These are phyloP conservation scores for Erebia palarica DNA, from an alignment of 2,888 invertebrate genomes.

Conservation along the genomic window DNA sequence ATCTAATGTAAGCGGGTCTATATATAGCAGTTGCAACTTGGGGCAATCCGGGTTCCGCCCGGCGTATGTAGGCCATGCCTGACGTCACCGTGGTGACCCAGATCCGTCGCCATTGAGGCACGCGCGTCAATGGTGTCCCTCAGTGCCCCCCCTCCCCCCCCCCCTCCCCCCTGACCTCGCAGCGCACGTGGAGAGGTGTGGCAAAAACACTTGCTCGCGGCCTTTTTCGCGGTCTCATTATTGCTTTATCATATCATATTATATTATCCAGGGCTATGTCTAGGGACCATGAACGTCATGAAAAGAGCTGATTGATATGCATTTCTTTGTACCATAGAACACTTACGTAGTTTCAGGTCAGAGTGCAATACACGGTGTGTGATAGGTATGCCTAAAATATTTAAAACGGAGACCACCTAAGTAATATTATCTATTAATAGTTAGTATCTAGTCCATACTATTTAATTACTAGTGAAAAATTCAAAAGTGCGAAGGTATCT, in stretches of 20 bases:
- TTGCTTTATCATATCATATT: no score
- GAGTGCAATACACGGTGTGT: no score
- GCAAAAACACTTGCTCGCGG: constrained; percentile 29
- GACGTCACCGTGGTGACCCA: constrained; percentile 79
- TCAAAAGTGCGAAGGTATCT: no score
- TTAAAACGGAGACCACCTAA: no score
- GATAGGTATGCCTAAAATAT: no score
- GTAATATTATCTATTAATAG: no score
- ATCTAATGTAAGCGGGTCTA: constrained; percentile 45
- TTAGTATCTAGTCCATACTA: no score
- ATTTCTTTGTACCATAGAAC: no score
- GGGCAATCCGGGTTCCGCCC: constrained; percentile 66
- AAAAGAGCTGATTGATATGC: no score
- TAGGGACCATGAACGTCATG: no score
- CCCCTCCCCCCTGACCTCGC: constrained; percentile 48
- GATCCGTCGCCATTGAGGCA: constrained; percentile 76
- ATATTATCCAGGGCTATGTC: background rate
- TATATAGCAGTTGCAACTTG: constrained; percentile 66
- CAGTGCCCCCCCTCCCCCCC: constrained; percentile 45
- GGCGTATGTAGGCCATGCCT: constrained; percentile 75
- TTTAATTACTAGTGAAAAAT: no score
- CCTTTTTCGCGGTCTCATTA: constrained; percentile 6
- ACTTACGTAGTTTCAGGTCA: no score
- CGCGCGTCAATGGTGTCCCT: constrained; percentile 78
- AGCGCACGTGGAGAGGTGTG: constrained; percentile 46